Conservation (phyloP, 2,888 invertebrate species). For the Onchidella celtica region DNA sequence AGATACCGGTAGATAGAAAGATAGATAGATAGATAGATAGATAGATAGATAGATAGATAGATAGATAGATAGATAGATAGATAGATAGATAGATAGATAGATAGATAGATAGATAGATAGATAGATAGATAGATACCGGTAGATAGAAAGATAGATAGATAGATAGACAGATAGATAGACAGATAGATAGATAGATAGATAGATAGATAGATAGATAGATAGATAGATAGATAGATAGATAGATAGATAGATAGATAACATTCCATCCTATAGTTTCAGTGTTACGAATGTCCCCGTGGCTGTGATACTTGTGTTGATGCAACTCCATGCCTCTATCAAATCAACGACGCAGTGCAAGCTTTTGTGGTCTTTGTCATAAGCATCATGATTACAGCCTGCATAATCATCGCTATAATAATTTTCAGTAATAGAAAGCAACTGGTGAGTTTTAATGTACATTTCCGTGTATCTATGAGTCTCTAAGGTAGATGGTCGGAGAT, state of each 20-base stretch:
- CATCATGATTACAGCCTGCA: constrained; percentile 37
- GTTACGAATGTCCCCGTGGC: constrained; percentile 69
- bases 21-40: constrained; percentile 19
- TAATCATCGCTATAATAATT: constrained; percentile 18
- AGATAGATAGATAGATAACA: constrained; percentile 13
- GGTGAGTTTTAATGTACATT: constrained; percentile 20
- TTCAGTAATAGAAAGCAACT: constrained; percentile 39
- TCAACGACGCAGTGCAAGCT: constrained; percentile 50
- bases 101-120: constrained; percentile 9
- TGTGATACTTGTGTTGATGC: constrained; percentile 74
- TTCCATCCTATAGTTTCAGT: constrained; percentile 57
- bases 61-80: constrained; percentile 23
- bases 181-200: constrained; percentile 17
- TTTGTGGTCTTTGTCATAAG: constrained; percentile 37
- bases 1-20: background rate
- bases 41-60: constrained; percentile 25
- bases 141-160: constrained; percentile 1
- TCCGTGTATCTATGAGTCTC: no score
- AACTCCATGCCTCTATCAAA: constrained; percentile 71
- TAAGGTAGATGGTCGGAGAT: no score
- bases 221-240: constrained; percentile 11
- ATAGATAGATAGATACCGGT: background rate
- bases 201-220: constrained; percentile 28
- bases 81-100: constrained; percentile 10
- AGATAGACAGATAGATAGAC: constrained; percentile 6